A percentile compares a stretch with the other conserved stretches of the same genome.
phyloP scores from a whole-genome alignment of 2,113 vertebrate species.

The Mirza zaza region DNA sequence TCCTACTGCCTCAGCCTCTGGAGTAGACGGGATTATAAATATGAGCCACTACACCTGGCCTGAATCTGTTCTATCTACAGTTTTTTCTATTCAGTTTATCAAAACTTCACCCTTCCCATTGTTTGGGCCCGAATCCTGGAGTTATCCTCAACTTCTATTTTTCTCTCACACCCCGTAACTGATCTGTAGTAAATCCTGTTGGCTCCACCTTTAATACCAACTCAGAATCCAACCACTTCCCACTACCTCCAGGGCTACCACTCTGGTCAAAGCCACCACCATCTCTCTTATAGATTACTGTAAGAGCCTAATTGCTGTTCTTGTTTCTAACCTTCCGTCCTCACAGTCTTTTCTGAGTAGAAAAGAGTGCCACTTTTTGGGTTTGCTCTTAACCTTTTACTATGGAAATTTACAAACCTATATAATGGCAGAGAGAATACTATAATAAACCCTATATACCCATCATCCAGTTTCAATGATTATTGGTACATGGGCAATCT shows the following conservation, averaged over 20 bases:
- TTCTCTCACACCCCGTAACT: not conserved
- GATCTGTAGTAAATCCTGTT: not conserved
- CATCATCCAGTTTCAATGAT: not conserved
- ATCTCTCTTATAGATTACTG: not conserved
- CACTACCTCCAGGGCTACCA: not conserved
- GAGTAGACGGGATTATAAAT: no score
- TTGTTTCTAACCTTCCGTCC: not conserved
- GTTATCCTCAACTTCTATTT: not conserved
- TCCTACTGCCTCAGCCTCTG: no score
- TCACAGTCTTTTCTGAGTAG: not conserved
- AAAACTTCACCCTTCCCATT: not conserved
- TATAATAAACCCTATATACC: not conserved
- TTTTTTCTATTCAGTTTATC: not conserved
- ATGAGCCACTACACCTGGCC: no score
- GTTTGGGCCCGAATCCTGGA: not conserved
- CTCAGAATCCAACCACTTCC: not conserved
- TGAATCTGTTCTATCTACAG: not conserved
- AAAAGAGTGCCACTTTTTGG: not conserved
- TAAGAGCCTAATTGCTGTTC: not conserved
- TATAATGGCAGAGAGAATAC: conserved; percentile 2
- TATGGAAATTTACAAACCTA: not conserved
- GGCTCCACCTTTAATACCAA: not conserved
- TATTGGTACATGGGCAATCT: not conserved
- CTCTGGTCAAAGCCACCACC: not conserved
- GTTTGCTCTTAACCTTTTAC: conserved; percentile 4